These are phyloP conservation scores for Rhyacichthys aspro DNA, from an alignment of 2,797 vertebrate species.

Conservation along the genomic window DNA sequence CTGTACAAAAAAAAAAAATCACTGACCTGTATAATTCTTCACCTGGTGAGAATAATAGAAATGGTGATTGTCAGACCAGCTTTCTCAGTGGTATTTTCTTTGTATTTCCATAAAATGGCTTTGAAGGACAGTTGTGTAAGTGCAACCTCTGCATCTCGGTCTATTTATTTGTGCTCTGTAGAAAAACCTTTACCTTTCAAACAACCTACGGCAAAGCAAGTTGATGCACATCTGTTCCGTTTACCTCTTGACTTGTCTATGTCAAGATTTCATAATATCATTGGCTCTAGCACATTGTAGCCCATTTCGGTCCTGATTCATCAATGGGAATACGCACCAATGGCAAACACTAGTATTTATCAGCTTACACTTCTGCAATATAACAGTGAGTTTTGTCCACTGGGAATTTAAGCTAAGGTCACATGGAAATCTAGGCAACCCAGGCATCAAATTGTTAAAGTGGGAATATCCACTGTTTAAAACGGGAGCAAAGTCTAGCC, in stretches of 20 bases:
- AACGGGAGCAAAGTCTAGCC: constrained; percentile 43
- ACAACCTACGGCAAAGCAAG: constrained; percentile 41
- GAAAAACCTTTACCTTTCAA: constrained; percentile 51
- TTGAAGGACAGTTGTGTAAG: constrained; percentile 79
- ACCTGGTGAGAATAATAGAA: constrained; percentile 69
- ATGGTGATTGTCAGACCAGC: constrained; percentile 83
- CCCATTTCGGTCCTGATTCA: constrained; percentile 55
- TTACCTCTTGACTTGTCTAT: constrained; percentile 39
- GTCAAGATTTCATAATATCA: constrained; percentile 27
- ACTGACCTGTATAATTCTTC: constrained; percentile 66
- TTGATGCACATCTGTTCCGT: constrained; percentile 50
- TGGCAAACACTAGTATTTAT: constrained; percentile 24
- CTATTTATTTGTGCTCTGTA: constrained; percentile 72
- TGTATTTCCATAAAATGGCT: constrained; percentile 80
- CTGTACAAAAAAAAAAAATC: constrained; percentile 79
- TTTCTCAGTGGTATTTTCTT: constrained; percentile 75
- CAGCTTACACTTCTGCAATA: constrained; percentile 40
- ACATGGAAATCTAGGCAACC: constrained; percentile 77
- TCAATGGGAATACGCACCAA: constrained; percentile 38
- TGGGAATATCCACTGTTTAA: constrained; percentile 53
- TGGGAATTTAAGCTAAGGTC: constrained; percentile 70
- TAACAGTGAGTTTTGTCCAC: constrained; percentile 57
- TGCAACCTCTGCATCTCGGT: constrained; percentile 71
- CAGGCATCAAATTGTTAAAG: constrained; percentile 67
- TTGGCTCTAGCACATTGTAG: constrained; percentile 68